Conservation (phyloP, 2,888 invertebrate species). For the Phyto melanocephala region DNA sequence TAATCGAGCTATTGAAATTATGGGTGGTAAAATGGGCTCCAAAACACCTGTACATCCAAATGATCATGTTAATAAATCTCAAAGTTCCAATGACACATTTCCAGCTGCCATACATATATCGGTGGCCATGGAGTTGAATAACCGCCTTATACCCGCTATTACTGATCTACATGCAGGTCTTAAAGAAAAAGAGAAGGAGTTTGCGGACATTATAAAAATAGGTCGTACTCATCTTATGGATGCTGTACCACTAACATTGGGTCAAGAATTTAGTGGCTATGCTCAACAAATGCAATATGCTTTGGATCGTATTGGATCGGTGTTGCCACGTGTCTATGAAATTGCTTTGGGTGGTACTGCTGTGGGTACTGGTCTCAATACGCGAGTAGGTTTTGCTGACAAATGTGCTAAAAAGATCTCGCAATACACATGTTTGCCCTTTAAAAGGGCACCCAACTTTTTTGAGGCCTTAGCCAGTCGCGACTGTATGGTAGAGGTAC, state of each 20-base stretch:
- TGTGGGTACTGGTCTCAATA: slow-evolving; percentile 98
- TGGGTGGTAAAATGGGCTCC: slow-evolving; percentile 93
- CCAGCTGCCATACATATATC: slow-evolving; percentile 99
- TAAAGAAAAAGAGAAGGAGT: slow-evolving; percentile 88
- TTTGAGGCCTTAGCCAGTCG: slow-evolving; percentile 96
- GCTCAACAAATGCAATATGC: slow-evolving; percentile 89
- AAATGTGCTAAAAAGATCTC: slow-evolving; percentile 91
- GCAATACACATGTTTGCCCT: slow-evolving; percentile 90
- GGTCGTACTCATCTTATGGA: slow-evolving; percentile 92
- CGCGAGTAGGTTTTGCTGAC: slow-evolving; percentile 94
- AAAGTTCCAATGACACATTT: slow-evolving; percentile 99
- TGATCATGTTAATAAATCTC: slow-evolving; percentile 98
- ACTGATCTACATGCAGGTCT: slow-evolving; percentile 85
- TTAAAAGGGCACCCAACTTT: slow-evolving; percentile 96
- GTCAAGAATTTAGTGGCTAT: slow-evolving; percentile 98
- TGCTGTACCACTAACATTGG: slow-evolving; percentile 95
- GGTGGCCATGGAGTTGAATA: slow-evolving; percentile 91
- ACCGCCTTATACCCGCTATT: slow-evolving; percentile 89
- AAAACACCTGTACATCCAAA: slow-evolving; percentile 98
- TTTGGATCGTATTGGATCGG: slow-evolving; percentile 88
- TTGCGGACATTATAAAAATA: slow-evolving; percentile 95
- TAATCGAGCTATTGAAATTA: slow-evolving; percentile 91
- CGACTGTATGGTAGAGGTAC: slow-evolving; percentile 96
- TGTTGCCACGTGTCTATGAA: slow-evolving; percentile 91
- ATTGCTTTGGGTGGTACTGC: slow-evolving; percentile 98